Evolutionary conservation across 1,140 invertebrate genomes (phyloP), one percentile per base, ranked within the genome.

Genomic region (Ladona fulva): DNA sequence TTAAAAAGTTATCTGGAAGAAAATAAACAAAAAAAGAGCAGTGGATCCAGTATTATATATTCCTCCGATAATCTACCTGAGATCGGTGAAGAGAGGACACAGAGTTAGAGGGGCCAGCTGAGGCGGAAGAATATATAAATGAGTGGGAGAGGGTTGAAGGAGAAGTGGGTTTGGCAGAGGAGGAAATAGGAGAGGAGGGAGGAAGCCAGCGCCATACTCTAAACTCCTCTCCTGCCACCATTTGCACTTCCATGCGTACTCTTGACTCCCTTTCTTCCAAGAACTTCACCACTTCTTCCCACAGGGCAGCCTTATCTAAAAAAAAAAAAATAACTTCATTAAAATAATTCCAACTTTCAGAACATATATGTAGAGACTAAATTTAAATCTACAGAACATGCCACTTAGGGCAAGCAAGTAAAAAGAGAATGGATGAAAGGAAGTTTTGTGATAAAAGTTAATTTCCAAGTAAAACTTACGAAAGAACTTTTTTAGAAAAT

Each of bases 171-270:
- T 37, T 37, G 29, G 74, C 24, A 24, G 74, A 22, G 74, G 14
- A 24, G 24, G 74, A 12, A 24, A 44, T 10, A 22, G 52, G 52
- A 66, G 52, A 66, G 79, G 78, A 29, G 82, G 87, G 79, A 1
- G 91, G 91, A 14, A 97, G 86, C 97, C 97, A 98, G 74, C 94
- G 90, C 94, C 97, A 97, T 0, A 97, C 95, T 74, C 91, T 88
- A 82, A 92, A 95, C 80, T 96, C 93, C 83, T 98, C 96, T 0
- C 96, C 97, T 76, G 93, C 89, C 0, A 97, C 92, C 24, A 90
- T 89, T 81, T 95, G 93, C 8, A 94, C 89, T 81, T 97, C 96
- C 78, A 93, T 91, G 75, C 95, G 88, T 16, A 98, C 91, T 78
- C 96, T 66, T 66, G 52, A 66, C 14, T 66, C 52, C 12, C 52